Evolutionary conservation across 2,888 invertebrate genomes (phyloP).

Genomic region (Drosophila aldrichi): DNA sequence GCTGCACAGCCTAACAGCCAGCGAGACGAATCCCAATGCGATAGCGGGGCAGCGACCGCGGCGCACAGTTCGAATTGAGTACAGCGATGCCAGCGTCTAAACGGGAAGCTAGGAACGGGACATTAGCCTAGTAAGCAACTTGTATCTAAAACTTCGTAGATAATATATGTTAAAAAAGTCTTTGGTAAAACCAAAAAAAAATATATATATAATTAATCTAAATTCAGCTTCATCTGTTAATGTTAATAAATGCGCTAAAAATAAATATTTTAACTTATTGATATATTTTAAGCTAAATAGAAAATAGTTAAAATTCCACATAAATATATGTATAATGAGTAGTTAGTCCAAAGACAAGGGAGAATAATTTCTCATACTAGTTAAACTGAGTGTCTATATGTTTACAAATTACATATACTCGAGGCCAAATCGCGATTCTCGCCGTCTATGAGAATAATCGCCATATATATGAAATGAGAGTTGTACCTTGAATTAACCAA

Average conservation of each 20-base stretch:
- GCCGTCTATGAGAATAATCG: conserved; percentile 32
- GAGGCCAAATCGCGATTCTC: conserved; percentile 47
- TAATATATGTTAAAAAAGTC: background rate
- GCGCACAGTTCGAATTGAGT: conserved; percentile 72
- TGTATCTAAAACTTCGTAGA: conserved; percentile 11
- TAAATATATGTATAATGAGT: conserved; percentile 12
- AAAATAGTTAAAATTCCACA: background rate
- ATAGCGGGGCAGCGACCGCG: conserved; percentile 61
- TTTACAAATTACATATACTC: conserved; percentile 20
- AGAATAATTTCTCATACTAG: conserved; percentile 5
- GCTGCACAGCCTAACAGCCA: conserved; percentile 51
- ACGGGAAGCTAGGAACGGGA: background rate
- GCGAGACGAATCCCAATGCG: conserved; percentile 44
- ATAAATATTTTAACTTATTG: background rate
- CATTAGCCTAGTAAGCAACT: background rate
- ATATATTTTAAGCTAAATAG: conserved; percentile 9
- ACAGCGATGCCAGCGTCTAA: conserved; percentile 70
- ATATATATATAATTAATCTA: background rate
- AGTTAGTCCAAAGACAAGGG: conserved; percentile 31
- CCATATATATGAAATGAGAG: conserved; percentile 57
- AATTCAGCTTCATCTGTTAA: conserved; percentile 13
- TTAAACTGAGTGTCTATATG: conserved; percentile 38
- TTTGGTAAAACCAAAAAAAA: conserved; percentile 51
- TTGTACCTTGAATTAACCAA: conserved; percentile 70
- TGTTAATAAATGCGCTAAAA: background rate